Conservation (phyloP, 2,113 vertebrate species). For the Crotalus tigris region DNA sequence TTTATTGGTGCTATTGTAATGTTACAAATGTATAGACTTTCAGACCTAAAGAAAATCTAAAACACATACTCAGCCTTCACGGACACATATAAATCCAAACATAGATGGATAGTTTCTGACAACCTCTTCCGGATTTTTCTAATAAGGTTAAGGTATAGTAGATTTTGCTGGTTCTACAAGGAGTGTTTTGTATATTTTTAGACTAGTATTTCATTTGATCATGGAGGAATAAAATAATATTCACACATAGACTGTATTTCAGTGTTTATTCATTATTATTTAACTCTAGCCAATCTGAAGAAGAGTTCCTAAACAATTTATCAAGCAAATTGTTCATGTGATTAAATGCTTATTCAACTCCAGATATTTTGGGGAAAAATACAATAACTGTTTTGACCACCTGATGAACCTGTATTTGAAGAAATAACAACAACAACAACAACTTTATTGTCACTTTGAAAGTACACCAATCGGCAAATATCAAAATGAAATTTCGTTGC, state of each 20-base stretch:
- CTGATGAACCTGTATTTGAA: neutral
- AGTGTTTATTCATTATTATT: neutral
- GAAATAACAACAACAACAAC: neutral
- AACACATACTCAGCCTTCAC: neutral
- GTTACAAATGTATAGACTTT: constrained; percentile 55
- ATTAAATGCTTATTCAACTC: neutral
- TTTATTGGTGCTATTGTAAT: constrained; percentile 47
- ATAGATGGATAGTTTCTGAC: constrained; percentile 44
- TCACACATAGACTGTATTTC: neutral
- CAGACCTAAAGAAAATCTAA: constrained; percentile 54
- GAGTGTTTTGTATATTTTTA: constrained; percentile 31
- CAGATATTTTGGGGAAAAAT: neutral
- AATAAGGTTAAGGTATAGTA: constrained; percentile 48
- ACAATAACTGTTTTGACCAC: neutral
- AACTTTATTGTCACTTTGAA: too few relatives aligned
- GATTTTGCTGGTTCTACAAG: constrained; percentile 41
- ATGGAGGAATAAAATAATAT: constrained; percentile 2
- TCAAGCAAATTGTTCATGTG: neutral
- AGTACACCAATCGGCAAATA: too few relatives aligned
- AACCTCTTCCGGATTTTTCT: constrained; percentile 50
- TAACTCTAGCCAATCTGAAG: neutral
- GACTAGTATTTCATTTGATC: constrained; percentile 9
- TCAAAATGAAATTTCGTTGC: too few relatives aligned
- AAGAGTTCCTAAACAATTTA: neutral
- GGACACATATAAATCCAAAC: too few relatives aligned